These are phyloP conservation scores for Hippopotamus amphibius DNA, from an alignment of 2,113 vertebrate species.

Conservation along the genomic window DNA sequence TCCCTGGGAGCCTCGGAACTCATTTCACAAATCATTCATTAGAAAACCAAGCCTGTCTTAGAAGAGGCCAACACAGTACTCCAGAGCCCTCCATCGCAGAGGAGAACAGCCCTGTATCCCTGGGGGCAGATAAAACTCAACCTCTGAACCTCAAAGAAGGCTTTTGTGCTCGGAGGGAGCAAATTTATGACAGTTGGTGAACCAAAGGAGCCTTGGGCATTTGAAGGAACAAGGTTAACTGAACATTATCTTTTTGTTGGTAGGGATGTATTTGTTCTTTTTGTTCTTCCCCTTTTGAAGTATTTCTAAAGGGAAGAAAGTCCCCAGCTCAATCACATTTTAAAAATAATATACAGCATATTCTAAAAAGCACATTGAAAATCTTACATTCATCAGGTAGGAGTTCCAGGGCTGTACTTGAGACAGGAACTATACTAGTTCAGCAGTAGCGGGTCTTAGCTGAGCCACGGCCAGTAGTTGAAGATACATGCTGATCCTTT, in stretches of 20 bases:
- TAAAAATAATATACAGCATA: slow-evolving; percentile 63
- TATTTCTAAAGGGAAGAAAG: slow-evolving; percentile 62
- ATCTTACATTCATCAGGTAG: neutral
- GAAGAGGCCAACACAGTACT: slow-evolving; percentile 73
- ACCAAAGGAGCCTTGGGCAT: slow-evolving; percentile 72
- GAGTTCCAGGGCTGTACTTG: neutral
- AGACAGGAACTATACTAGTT: neutral
- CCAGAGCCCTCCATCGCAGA: slow-evolving; percentile 34
- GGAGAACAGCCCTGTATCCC: slow-evolving; percentile 70
- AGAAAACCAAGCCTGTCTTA: slow-evolving; percentile 81
- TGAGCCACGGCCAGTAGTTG: slow-evolving; percentile 7
- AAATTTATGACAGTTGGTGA: slow-evolving; percentile 57
- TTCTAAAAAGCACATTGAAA: slow-evolving; percentile 60
- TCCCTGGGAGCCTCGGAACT: slow-evolving; percentile 72
- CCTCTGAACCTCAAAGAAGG: slow-evolving; percentile 79
- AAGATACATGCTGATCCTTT: slow-evolving; percentile 32
- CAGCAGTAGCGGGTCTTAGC: neutral
- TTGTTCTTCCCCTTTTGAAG: slow-evolving; percentile 77
- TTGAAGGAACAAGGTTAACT: slow-evolving; percentile 75
- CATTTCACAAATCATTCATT: slow-evolving; percentile 87
- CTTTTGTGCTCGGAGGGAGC: slow-evolving; percentile 66
- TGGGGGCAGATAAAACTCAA: slow-evolving; percentile 83
- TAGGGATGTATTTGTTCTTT: slow-evolving; percentile 65
- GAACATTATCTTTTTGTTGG: slow-evolving; percentile 77
- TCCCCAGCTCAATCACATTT: slow-evolving; percentile 42